Conservation (phyloP, 2,797 vertebrate genomes). For the Poeciliopsis gracilis region DNA sequence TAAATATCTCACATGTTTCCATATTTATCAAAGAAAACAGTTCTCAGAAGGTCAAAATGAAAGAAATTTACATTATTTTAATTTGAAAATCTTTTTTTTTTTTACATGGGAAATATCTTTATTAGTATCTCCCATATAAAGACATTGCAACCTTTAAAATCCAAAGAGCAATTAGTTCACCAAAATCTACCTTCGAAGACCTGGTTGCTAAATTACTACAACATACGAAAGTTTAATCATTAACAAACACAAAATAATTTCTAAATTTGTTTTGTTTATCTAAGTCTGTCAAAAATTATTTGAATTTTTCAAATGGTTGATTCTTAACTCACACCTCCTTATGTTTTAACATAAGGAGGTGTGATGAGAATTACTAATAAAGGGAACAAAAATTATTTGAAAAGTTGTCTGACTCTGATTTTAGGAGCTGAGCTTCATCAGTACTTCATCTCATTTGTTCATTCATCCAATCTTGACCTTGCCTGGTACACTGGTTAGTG, state of each 20-base stretch:
- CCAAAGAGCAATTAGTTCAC: not conserved
- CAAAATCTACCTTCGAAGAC: not conserved
- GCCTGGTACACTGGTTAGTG: constrained; percentile 66
- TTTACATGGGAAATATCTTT: not conserved
- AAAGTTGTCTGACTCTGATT: not conserved
- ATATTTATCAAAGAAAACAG: not conserved
- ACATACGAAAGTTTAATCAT: not conserved
- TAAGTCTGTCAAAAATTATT: not conserved
- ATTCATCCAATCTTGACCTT: constrained; percentile 33
- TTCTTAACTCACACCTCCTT: not conserved
- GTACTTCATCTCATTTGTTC: constrained; percentile 24
- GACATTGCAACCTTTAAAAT: not conserved
- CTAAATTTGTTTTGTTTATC: not conserved
- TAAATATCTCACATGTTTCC: not conserved
- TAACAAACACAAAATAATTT: not conserved
- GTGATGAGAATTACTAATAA: not conserved
- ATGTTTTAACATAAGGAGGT: not conserved
- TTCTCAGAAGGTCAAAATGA: not conserved
- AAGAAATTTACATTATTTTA: not conserved
- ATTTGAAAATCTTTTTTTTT: not conserved
- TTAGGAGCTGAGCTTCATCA: constrained; percentile 50
- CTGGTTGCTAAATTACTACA: not conserved
- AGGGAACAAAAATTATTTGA: constrained; percentile 5
- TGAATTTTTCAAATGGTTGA: not conserved
- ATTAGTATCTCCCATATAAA: no score